phyloP scores from a whole-genome alignment of 2,888 invertebrate species.

The Harpagoxenus sublaevis region DNA sequence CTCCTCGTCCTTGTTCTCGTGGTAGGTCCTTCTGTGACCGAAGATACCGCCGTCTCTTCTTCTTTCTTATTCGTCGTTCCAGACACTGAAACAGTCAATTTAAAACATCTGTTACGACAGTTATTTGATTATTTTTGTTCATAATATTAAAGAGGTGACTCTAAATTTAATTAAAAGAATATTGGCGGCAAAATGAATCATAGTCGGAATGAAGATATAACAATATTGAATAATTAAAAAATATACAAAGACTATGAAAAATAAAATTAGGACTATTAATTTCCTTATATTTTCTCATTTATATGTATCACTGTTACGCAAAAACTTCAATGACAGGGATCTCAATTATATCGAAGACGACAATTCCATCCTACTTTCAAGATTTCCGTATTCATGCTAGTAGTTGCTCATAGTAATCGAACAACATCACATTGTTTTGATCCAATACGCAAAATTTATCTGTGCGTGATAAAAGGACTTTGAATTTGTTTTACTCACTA shows the following conservation, averaged over 20 bases:
- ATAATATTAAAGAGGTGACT: neutral
- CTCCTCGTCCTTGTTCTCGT: constrained; percentile 80
- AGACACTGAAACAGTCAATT: constrained; percentile 78
- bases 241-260: neutral
- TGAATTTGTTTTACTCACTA: neutral
- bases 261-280: too few species aligned
- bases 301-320: neutral
- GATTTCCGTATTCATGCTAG: neutral
- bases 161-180: neutral
- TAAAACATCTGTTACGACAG: neutral
- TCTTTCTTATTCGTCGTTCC: constrained; percentile 82
- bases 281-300: too few species aligned
- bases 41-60: constrained; percentile 79
- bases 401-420: neutral
- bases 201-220: neutral
- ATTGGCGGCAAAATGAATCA: neutral
- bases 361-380: neutral
- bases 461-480: neutral
- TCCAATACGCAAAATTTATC: neutral
- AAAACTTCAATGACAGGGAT: neutral
- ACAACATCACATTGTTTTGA: neutral
- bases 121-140: neutral
- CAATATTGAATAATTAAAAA: neutral
- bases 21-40: constrained; percentile 84
- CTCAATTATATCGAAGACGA: neutral